Conservation (phyloP, 2,113 vertebrate genomes). For the Phaethornis superciliosus region DNA sequence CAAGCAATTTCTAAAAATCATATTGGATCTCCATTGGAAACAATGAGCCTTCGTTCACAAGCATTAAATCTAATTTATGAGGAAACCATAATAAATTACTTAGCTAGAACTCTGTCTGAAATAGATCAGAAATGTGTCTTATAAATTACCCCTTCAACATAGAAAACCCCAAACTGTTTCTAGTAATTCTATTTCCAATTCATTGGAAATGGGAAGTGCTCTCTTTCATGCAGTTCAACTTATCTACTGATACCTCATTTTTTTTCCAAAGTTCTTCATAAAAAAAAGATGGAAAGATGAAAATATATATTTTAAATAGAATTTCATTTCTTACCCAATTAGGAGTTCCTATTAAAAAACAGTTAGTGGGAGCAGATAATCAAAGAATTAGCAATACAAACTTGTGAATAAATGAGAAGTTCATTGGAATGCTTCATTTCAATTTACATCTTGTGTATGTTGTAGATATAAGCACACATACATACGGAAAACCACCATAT, state of each 20-base stretch:
- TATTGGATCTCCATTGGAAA: neutral
- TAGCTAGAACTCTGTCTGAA: conserved; percentile 1
- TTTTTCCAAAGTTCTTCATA: neutral
- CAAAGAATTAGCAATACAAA: neutral
- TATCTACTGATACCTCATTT: neutral
- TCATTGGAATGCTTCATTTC: neutral
- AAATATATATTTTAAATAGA: neutral
- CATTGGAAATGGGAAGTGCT: neutral
- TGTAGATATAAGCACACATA: neutral
- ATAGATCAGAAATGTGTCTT: neutral
- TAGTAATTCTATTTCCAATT: neutral
- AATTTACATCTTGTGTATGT: neutral
- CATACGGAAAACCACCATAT: neutral
- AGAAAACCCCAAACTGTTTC: neutral
- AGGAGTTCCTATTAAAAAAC: neutral
- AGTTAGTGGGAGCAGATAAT: neutral
- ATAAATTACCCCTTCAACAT: neutral
- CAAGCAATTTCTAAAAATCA: neutral
- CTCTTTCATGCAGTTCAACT: neutral
- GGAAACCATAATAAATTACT: neutral
- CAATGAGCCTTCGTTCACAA: neutral
- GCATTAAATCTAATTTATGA: neutral
- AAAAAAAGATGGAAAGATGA: neutral
- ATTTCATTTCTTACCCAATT: neutral
- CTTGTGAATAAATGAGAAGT: neutral